Conservation (phyloP, 1,140 invertebrate genomes). For the Hestina assimilis region DNA sequence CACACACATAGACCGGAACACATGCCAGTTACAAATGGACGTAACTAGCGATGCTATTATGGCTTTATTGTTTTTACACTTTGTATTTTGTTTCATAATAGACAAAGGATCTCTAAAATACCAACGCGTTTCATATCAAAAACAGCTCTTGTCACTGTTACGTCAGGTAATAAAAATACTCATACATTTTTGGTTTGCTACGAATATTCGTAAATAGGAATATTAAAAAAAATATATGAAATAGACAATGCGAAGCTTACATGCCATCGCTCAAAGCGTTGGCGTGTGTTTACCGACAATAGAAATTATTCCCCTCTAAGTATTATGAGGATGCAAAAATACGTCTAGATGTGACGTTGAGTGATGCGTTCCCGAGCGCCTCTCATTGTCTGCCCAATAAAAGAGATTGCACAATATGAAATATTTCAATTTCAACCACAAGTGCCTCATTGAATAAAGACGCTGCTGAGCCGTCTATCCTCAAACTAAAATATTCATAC, state of each 20-base stretch:
- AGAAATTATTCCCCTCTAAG: slow-evolving; percentile 70
- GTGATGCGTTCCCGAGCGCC: slow-evolving; percentile 64
- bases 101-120: not conserved
- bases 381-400: slow-evolving; percentile 64
- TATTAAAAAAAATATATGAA: slow-evolving; percentile 1
- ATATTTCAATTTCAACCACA: slow-evolving; percentile 70
- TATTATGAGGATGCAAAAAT: slow-evolving; percentile 71
- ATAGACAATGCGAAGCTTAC: slow-evolving; percentile 31
- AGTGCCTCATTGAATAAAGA: slow-evolving; percentile 64
- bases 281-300: slow-evolving; percentile 55
- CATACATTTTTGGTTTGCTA: not conserved
- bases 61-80: not conserved
- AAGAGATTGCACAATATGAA: slow-evolving; percentile 75
- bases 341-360: slow-evolving; percentile 69
- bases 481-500: slow-evolving; percentile 69
- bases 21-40: too few species aligned
- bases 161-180: not conserved
- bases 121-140: too few species aligned
- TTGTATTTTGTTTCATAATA: too few species aligned
- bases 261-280: slow-evolving; percentile 50
- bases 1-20: too few species aligned
- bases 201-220: too few species aligned
- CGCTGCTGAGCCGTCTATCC: slow-evolving; percentile 37
- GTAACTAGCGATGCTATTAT: too few species aligned
- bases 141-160: too few species aligned